Base-by-base conservation (phyloP, 2,888 invertebrate species). In the Clitarchus hookeri region DNA sequence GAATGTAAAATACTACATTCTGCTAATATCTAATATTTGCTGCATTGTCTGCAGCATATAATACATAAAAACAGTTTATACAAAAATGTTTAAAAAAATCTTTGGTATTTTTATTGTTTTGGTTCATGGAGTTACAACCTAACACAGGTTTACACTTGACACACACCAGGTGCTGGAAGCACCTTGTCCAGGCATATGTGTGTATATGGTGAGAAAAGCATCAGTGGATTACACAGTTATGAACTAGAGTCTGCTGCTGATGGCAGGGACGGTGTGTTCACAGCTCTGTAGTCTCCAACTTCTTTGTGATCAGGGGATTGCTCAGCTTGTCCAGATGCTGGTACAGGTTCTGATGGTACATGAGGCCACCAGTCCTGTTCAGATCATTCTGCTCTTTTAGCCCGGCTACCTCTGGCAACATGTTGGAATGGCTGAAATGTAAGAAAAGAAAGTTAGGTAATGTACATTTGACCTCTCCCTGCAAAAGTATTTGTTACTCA, bases 251-350 rank as follows among this genome's bases (percentile, higher is more conserved):
- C 36, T 36, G 36, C 36, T 36, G 36, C 36, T 36, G 36, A 36
- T 36, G 36, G 36, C 4, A 36, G 36, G 16, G 16, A 19, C 65
- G 6, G 65, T n/a, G 23, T n/a, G 8, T 36, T 84, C 53, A 96
- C 91, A 96, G 92, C 92, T 96, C 96, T 85, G 96, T 96, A 88
- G 96, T 96, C 92, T 96, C 96, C 91, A 96, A 93, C 92, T 96
- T 96, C 91, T 95, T 93, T 88, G 95, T 93, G 88, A 94, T 90
- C 36, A 94, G 91, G 89, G 92, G 94, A 90, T 95, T 95, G 88
- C 94, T 94, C 90, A 95, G 92, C 90, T 95, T 95, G 89, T 95
- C 95, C 89, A 95, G 92, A 90, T 95, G 95, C 89, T 95, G 96
- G 89, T 96, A 96, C 88, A 96, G 93, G 90, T 96, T 96, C 89